These are phyloP conservation scores for Tethea ocularis DNA, from an alignment of 2,888 invertebrate species.

Conservation along the genomic window DNA sequence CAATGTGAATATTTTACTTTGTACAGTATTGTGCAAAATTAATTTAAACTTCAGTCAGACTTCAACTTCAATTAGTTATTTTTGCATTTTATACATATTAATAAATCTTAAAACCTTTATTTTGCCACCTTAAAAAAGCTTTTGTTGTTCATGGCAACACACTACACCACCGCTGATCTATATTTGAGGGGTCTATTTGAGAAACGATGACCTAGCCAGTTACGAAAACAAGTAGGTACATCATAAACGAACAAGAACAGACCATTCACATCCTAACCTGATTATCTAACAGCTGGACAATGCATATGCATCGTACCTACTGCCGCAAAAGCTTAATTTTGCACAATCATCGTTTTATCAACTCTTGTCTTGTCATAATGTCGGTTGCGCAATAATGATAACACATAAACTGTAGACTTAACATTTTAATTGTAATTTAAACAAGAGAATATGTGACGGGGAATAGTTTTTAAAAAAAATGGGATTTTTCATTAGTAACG, in stretches of 20 bases:
- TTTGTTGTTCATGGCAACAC: no score
- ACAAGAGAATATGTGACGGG: no score
- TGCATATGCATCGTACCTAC: slow-evolving; percentile 11
- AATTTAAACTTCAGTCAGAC: no score
- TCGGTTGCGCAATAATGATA: slow-evolving; percentile 4
- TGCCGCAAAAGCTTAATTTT: slow-evolving; percentile 12
- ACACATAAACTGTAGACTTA: not conserved
- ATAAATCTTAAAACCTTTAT: no score
- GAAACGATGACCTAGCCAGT: not conserved
- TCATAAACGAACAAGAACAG: not conserved
- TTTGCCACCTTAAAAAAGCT: no score
- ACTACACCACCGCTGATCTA: no score
- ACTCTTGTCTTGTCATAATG: slow-evolving; percentile 11
- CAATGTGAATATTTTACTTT: no score
- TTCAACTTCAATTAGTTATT: no score
- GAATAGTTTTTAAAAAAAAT: no score
- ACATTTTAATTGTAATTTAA: not conserved
- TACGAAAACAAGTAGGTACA: not conserved
- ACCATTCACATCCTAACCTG: not conserved
- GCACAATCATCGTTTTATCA: slow-evolving; percentile 23
- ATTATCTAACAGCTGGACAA: slow-evolving; percentile 18
- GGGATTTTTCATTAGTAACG: no score
- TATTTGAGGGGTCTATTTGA: not conserved
- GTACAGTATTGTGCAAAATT: no score
- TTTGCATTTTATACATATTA: no score